Evolutionary conservation across 2,797 vertebrate genomes (phyloP).

Genomic region (Columba guinea): DNA sequence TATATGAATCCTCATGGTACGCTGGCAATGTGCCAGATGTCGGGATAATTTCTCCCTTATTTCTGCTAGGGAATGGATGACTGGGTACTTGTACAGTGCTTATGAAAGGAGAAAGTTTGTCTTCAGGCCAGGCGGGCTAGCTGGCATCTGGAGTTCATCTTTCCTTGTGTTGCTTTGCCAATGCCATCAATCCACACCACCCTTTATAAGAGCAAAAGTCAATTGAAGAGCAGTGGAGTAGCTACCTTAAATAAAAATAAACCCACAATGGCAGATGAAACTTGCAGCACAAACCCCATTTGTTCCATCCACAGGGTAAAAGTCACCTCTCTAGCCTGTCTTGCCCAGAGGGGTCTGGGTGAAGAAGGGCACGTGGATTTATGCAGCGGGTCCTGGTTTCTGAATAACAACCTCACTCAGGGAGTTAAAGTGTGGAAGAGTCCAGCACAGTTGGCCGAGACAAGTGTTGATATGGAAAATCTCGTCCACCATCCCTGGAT

Average conservation of each 20-base stretch:
- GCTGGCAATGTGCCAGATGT: neutral
- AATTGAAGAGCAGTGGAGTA: neutral
- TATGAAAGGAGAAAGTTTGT: slow-evolving; percentile 42
- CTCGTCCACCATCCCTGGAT: neutral
- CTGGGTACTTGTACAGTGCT: slow-evolving; percentile 8
- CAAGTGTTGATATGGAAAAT: neutral
- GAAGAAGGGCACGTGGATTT: neutral
- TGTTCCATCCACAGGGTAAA: neutral
- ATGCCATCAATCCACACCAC: neutral
- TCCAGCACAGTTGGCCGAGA: neutral
- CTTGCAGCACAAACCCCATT: neutral
- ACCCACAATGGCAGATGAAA: neutral
- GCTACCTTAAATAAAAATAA: slow-evolving; percentile 34
- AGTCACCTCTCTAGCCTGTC: neutral
- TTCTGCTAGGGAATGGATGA: slow-evolving; percentile 7
- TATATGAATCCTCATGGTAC: neutral
- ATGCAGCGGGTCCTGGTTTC: neutral
- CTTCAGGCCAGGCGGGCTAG: neutral
- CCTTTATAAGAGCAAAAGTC: neutral
- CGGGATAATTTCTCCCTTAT: slow-evolving; percentile 46
- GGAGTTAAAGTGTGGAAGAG: neutral
- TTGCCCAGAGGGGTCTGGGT: neutral
- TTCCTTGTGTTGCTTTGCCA: slow-evolving; percentile 5
- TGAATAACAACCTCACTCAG: neutral
- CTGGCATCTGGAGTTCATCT: neutral